Evolutionary conservation across 2,797 vertebrate species (phyloP), one percentile per base, ranked within the genome.

Genomic region (Sebastes umbrosus): DNA sequence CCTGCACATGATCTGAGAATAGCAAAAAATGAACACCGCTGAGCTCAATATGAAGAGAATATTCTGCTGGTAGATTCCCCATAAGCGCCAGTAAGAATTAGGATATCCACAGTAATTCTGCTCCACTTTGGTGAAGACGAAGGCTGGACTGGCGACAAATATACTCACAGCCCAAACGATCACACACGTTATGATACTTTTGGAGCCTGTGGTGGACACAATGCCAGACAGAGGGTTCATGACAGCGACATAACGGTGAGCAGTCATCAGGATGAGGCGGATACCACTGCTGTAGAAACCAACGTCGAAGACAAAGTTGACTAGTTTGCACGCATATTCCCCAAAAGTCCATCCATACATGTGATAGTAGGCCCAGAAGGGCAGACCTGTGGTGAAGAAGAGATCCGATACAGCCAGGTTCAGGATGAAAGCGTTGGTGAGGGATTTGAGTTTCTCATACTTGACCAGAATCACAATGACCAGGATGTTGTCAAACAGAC

Each of bases 331-430:
- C 3, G 94, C 80, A 18, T 77, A 6, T 6, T 95, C 93, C 8
- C 97, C 97, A 16, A 98, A 95, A 36, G 91, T 91, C 98, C 97
- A 99, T 32, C 92, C 94, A 2, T 90, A 60, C 52, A 93, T 57
- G 70, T 96, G 85, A 18, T 93, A 94, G 60, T 91, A 80, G 46
- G 94, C 90, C 97, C 96, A 98, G 87, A 99, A 96, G 1, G 98
- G 98, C 76, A 99, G 77, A 32, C 96, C 94, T 20, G 92, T 78
- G 3, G 97, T 97, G 93, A 99, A 99, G 25, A 97, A 60, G 81
- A 99, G 91, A 78, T 99, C 98, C 0, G 98, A 98, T 62, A 97
- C 32, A 46, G 97, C 97, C 88, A 99, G 94, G 85, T 99, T 99
- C 79, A 98, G 86, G 88, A 98, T 97, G 78, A 97, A 97, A 16